Percentiles rank a stretch among this genome's conserved stretches.
Conservation (phyloP, 2,113 vertebrate genomes). For the Ictalurus furcatus region DNA sequence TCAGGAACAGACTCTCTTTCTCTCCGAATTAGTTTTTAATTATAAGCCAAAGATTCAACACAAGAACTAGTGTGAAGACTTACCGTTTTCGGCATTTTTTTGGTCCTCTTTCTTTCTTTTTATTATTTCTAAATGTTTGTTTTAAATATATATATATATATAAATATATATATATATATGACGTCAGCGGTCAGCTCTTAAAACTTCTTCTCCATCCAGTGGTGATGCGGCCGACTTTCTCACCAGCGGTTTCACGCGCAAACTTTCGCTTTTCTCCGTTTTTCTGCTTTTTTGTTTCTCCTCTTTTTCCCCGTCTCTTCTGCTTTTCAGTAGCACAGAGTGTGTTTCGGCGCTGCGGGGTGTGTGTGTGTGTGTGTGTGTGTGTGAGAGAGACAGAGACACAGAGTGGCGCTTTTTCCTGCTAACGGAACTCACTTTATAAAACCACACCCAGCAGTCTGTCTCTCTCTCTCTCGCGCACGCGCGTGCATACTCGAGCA, state of each 20-base stretch:
- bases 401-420: slow-evolving; percentile 56
- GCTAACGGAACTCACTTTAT: slow-evolving; percentile 79
- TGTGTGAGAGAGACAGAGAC: slow-evolving; percentile 3
- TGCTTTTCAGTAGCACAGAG: not conserved
- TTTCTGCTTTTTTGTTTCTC: slow-evolving; percentile 10
- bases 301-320: not conserved
- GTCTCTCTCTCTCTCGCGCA: not conserved
- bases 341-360: slow-evolving; percentile 26
- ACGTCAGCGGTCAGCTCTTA: not conserved
- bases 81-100: slow-evolving; percentile 78
- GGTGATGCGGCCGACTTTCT: not conserved
- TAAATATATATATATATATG: not conserved
- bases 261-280: not conserved
- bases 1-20: not conserved
- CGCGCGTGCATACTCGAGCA: not conserved
- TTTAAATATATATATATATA: not conserved
- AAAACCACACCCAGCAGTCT: slow-evolving; percentile 80
- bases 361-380: slow-evolving; percentile 62
- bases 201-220: slow-evolving; percentile 2
- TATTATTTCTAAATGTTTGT: not conserved
- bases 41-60: not conserved
- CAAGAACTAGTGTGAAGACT: not conserved
- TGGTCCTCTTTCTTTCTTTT: slow-evolving; percentile 28
- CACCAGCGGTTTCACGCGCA: not conserved
- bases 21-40: not conserved